A percentile compares a stretch with the other conserved stretches of the same genome.
These are phyloP conservation scores for Cyclargus thomasi DNA, from an alignment of 1,140 invertebrate genomes.

Conservation along the genomic window DNA sequence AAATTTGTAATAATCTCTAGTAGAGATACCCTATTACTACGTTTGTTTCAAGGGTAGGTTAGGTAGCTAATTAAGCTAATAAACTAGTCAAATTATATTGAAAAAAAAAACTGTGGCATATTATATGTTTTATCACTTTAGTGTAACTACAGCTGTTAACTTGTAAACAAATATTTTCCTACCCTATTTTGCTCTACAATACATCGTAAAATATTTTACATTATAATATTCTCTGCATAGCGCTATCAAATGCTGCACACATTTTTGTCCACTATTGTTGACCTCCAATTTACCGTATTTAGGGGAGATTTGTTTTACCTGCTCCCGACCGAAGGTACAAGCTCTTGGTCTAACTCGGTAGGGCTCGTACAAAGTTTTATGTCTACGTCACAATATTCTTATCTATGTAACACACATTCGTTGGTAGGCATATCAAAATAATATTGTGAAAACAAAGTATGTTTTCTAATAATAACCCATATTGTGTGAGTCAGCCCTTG, in stretches of 20 bases:
- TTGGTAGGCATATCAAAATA: not conserved
- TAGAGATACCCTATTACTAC: too few relatives aligned
- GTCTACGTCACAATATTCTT: constrained; percentile 7
- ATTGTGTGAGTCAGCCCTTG: not conserved
- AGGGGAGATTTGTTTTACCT: not conserved
- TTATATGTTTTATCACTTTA: too few relatives aligned
- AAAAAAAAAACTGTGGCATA: too few relatives aligned
- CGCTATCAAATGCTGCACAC: not conserved
- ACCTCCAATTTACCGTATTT: not conserved
- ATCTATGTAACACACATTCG: not conserved
- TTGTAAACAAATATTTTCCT: too few relatives aligned
- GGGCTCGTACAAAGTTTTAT: not conserved
- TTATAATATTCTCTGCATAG: not conserved
- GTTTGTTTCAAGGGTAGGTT: too few relatives aligned
- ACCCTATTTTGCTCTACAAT: too few relatives aligned
- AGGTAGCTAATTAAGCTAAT: too few relatives aligned
- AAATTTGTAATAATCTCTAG: not conserved
- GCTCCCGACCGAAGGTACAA: not conserved
- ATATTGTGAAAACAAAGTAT: not conserved
- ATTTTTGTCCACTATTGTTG: not conserved
- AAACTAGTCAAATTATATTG: too few relatives aligned
- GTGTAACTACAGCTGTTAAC: too few relatives aligned
- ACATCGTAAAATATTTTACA: too few relatives aligned
- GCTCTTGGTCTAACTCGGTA: constrained; percentile 6
- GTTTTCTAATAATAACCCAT: not conserved